Conservation (phyloP, 2,797 vertebrate genomes). For the Rhinatrema bivittatum region DNA sequence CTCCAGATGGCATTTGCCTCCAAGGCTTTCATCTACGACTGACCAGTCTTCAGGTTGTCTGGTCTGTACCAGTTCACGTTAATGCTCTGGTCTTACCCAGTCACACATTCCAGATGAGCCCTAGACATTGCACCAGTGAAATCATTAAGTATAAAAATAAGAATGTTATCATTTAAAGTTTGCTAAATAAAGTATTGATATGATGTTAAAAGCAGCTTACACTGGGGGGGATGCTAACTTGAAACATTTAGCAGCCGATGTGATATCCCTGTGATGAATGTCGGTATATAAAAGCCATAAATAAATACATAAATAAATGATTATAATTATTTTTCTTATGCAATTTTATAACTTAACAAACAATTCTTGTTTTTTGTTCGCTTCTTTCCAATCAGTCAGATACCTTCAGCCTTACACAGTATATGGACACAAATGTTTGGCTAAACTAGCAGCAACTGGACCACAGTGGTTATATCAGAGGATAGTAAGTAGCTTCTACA, state of each 20-base stretch:
- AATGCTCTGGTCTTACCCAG: constrained; percentile 77
- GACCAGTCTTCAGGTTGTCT: constrained; percentile 83
- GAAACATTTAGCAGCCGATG: no score
- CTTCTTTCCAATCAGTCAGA: no score
- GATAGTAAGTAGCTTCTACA: constrained; percentile 70
- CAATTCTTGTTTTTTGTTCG: no score
- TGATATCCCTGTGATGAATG: no score
- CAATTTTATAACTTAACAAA: no score
- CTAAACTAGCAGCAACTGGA: constrained; percentile 63
- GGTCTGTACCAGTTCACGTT: constrained; percentile 75
- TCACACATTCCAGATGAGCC: constrained; percentile 88
- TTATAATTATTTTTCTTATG: no score
- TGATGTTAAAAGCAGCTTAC: background rate
- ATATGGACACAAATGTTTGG: constrained; percentile 70
- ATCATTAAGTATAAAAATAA: constrained; percentile 47
- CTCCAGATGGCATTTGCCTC: constrained; percentile 89
- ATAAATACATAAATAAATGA: no score
- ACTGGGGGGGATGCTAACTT: constrained; percentile 3
- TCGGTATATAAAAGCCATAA: no score
- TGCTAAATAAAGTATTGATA: background rate
- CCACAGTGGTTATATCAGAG: constrained; percentile 64
- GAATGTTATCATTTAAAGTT: constrained; percentile 1
- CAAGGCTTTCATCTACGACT: constrained; percentile 74
- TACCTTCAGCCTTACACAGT: constrained; percentile 68
- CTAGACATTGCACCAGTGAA: constrained; percentile 27